Evolutionary conservation across 2,113 vertebrate genomes (phyloP).

Genomic region (Pelecanoides urinatrix): DNA sequence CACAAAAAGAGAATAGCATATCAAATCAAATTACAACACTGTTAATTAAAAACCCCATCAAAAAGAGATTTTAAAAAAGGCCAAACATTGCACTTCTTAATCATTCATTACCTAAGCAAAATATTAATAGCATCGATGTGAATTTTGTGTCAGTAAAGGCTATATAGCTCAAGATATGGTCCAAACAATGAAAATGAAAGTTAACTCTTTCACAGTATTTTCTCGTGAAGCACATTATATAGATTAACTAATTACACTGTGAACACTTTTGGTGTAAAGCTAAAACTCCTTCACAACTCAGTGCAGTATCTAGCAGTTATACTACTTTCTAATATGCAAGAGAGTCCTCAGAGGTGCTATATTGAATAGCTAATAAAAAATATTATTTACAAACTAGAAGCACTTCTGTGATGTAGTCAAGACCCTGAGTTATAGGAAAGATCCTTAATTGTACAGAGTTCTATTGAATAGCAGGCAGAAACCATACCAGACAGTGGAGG

Average conservation of each 20-base stretch:
- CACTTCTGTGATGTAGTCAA: background rate
- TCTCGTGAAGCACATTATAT: background rate
- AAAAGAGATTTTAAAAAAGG: background rate
- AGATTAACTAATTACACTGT: background rate
- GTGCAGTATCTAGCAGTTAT: background rate
- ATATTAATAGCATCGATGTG: background rate
- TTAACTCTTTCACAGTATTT: background rate
- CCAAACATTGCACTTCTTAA: background rate
- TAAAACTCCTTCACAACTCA: background rate
- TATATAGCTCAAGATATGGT: background rate
- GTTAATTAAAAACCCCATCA: background rate
- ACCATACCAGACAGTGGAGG: background rate
- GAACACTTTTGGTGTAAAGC: background rate
- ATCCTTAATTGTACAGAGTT: background rate
- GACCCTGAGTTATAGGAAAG: background rate
- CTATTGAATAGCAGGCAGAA: background rate
- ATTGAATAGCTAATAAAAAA: background rate
- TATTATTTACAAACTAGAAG: background rate
- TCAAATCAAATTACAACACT: background rate
- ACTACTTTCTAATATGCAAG: background rate
- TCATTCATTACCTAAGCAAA: background rate
- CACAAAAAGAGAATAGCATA: background rate
- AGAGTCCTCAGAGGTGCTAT: fast-evolving
- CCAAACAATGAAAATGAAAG: background rate
- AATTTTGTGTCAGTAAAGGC: background rate